Evolutionary conservation across 2,888 invertebrate species (phyloP), one percentile per base, ranked within the genome.

Genomic region (Psococerastis gibbosa): DNA sequence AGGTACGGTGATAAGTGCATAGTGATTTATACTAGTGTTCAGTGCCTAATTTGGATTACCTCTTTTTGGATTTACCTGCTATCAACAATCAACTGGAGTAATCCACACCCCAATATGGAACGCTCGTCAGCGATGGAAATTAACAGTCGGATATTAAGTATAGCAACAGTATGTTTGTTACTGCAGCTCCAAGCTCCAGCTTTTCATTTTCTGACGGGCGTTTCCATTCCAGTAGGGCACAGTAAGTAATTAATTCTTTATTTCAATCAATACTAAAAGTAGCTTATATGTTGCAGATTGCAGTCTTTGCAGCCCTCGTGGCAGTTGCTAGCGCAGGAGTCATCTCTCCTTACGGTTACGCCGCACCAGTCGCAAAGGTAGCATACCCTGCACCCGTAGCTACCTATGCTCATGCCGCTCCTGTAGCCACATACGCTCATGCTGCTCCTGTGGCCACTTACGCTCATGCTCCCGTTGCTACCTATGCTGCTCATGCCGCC

Each of bases 261-360:
- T n/a, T n/a, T n/a, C n/a, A n/a, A n/a, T n/a, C n/a, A n/a, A n/a
- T n/a, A n/a, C n/a, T n/a, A n/a, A n/a, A n/a, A n/a, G n/a, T n/a
- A n/a, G n/a, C n/a, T n/a, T n/a, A n/a, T n/a, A n/a, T 35, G 32
- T 47, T 45, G 13, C 52, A 53, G 69, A 62, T 68, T 62, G 62
- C 67, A 62, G 59, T 66, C 60, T 64, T 68, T 56, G 45, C 51
- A 16, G 64, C 66, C 59, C 62, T 64, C 55, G 47, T 61, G 49
- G 52, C 64, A 42, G 59, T 64, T 48, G 60, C 60, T 46, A 54
- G 58, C 49, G 63, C 65, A 32, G 62, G 66, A 51, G 52, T 66
- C 57, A n/a, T 53, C 38, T 53, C 62, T 43, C 58, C 27, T 11
- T 27, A 9, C 8, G 27, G 27, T 27, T 27, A 27, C 27, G 27